phyloP scores from a whole-genome alignment of 1,140 invertebrate genomes.

The Calephelis virginiensis region DNA sequence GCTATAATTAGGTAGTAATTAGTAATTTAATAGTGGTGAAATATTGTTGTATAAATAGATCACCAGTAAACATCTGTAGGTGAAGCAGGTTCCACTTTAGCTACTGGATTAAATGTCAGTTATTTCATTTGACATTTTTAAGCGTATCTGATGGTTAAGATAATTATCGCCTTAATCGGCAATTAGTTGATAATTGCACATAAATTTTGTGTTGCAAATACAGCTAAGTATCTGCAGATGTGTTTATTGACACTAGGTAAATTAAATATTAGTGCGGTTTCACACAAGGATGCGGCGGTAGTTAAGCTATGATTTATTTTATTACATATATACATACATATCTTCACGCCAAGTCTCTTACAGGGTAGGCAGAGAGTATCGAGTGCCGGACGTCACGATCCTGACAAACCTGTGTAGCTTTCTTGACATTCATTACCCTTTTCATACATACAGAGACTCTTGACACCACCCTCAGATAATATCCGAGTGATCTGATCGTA shows the following conservation, averaged over 20 bases:
- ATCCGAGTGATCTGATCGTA: too few species aligned
- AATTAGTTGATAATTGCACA: constrained; percentile 18
- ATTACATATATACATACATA: too few species aligned
- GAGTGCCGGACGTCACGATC: too few species aligned
- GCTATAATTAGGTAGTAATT: too few species aligned
- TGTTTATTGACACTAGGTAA: constrained; percentile 5
- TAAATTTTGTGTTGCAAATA: constrained; percentile 8
- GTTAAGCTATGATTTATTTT: too few species aligned
- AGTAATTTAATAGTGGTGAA: neutral
- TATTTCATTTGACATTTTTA: constrained; percentile 17
- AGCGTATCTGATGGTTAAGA: constrained; percentile 5
- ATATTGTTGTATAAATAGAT: neutral
- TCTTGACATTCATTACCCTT: too few species aligned
- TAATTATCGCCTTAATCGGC: constrained; percentile 16
- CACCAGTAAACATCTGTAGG: constrained; percentile 4
- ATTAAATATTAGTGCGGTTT: neutral
- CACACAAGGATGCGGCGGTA: neutral
- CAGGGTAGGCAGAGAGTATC: too few species aligned
- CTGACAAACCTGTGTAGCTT: too few species aligned
- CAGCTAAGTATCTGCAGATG: constrained; percentile 1
- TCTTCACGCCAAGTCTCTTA: too few species aligned
- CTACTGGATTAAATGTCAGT: constrained; percentile 17
- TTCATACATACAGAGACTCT: too few species aligned
- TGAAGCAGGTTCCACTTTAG: neutral
- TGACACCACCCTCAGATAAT: too few species aligned